Evolutionary conservation across 2,888 invertebrate genomes (phyloP).

Genomic region (Crepidodera aurea): DNA sequence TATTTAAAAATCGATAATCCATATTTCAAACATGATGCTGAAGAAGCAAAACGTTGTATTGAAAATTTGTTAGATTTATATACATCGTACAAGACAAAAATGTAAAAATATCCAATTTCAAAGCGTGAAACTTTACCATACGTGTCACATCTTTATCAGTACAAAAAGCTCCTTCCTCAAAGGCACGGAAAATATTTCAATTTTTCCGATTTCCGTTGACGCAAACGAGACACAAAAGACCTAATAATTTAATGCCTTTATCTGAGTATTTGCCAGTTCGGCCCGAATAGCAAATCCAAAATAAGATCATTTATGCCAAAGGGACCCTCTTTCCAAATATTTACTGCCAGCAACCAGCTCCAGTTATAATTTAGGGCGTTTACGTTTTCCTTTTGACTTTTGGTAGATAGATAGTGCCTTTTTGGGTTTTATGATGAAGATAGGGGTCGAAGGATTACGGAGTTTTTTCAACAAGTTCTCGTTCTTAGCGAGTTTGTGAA

Average conservation of each 20-base stretch:
- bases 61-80: too few species aligned
- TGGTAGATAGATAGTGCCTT: constrained; percentile 1
- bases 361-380: constrained; percentile 18
- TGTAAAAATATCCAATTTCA: too few species aligned
- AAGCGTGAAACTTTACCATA: too few species aligned
- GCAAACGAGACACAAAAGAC: constrained; percentile 16
- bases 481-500: too few species aligned
- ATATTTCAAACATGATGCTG: too few species aligned
- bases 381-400: constrained; percentile 8
- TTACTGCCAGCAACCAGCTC: constrained; percentile 11
- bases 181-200: constrained; percentile 14
- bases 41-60: too few species aligned
- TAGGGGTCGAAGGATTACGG: background rate
- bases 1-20: too few species aligned
- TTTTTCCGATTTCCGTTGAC: constrained; percentile 7
- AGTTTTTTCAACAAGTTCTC: too few species aligned
- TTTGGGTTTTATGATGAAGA: background rate
- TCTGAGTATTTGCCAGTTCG: constrained; percentile 10
- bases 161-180: too few species aligned
- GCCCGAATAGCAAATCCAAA: constrained; percentile 10
- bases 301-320: constrained; percentile 14
- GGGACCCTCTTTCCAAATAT: constrained; percentile 17
- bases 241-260: constrained; percentile 14
- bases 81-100: too few species aligned
- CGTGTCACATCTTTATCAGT: too few species aligned